Base-by-base conservation (phyloP, 2,113 vertebrate species). In the Dicentrarchus labrax region DNA sequence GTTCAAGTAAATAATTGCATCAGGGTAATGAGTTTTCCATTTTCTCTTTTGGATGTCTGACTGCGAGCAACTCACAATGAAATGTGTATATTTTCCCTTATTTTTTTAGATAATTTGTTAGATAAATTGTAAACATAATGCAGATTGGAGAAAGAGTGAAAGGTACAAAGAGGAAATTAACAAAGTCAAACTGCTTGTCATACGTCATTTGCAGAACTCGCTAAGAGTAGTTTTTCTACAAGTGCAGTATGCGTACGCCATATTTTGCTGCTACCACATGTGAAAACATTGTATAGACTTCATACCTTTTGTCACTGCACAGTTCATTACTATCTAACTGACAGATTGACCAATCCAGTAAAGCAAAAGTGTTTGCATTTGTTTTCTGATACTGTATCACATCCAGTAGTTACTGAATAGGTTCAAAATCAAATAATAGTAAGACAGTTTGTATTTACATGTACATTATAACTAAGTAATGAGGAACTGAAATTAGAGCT, bases 1-100 rank as follows among this genome's bases (percentile, higher is more conserved):
- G 50, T 78, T 66, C 8, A 70, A 62, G 17, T 76, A 80, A 82
- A 79, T 79, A 83, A 86, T 78, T 75, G 19, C 41, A 59, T 85
- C 21, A 16, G 6, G 22, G 24, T 67, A 64, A 80, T 59, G 53
- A 80, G 57, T 78, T 53, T 71, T 24, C 15, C 41, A 3, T 54
- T 54, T 7, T 17, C n/a, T n/a, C 2, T 62, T 62, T 41, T 39
- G 47, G 10, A 19, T 22, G 24, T 57, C 65, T 74, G 59, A 7
- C 60, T 76, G 61, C 0, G 48, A 83, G 24, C 11, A 8, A 12
- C 30, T 56, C 21, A 47, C 50, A 7, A 17, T 13, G 72, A 45
- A 9, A 36, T 19, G 39, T 30, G 48, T 16, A 17, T 17, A 57
- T 62, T 78, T 64, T 41, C 45, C 17, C n/a, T 50, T 57, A 43